A percentile compares a stretch with the other conserved stretches of the same genome.
Conservation (phyloP, 2,888 invertebrate species). For the Dicranocentrus wangi region DNA sequence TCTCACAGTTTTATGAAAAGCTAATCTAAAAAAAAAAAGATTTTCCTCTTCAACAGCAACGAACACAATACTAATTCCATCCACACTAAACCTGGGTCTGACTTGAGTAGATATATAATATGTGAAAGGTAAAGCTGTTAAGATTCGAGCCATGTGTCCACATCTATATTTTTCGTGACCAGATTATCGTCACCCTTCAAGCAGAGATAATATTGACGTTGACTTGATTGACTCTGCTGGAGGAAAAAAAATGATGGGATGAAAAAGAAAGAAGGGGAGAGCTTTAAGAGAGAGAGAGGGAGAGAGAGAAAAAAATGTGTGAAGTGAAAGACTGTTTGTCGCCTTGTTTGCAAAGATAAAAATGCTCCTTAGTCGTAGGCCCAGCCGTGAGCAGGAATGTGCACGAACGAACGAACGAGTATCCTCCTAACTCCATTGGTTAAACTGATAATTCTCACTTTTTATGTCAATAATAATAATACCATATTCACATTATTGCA, state of each 20-base stretch:
- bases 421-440: background rate
- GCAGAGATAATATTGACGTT: conserved; percentile 10
- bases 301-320: conserved; percentile 8
- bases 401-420: too few relatives aligned
- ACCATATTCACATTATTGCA: background rate
- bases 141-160: too few relatives aligned
- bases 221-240: conserved; percentile 10
- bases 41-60: conserved; percentile 16
- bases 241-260: too few relatives aligned
- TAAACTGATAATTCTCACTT: conserved; percentile 38
- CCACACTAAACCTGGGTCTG: background rate
- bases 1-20: conserved; percentile 34
- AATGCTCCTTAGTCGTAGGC: background rate
- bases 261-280: background rate
- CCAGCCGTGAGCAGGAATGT: too few relatives aligned
- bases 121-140: too few relatives aligned
- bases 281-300: background rate
- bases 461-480: conserved; percentile 28
- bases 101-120: background rate
- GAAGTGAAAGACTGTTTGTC: conserved; percentile 57
- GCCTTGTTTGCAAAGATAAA: conserved; percentile 47
- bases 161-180: conserved; percentile 12
- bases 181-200: conserved; percentile 32
- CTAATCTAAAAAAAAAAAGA: conserved; percentile 16
- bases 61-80: conserved; percentile 11